A percentile compares a stretch with the other conserved stretches of the same genome.
Conservation (phyloP, 1,140 invertebrate genomes). For the Diachasma alloeum region DNA sequence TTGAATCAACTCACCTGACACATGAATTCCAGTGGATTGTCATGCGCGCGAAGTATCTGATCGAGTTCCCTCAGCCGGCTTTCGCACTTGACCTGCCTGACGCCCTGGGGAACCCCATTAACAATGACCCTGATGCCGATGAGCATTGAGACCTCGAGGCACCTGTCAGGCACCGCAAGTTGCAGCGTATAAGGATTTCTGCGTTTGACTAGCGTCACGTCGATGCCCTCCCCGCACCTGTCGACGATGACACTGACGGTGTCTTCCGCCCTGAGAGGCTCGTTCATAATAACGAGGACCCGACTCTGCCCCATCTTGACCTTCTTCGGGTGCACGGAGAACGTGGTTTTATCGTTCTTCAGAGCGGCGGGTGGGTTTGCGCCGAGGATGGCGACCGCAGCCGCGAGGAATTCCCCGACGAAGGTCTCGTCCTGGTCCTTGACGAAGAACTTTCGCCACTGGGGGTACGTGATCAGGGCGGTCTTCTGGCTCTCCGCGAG, state of each 20-base stretch:
- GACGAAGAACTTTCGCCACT: conserved; percentile 80
- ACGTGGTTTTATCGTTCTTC: conserved; percentile 71
- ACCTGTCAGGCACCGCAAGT: conserved; percentile 79
- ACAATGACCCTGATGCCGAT: conserved; percentile 81
- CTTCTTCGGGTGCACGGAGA: conserved; percentile 82
- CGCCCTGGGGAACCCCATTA: conserved; percentile 79
- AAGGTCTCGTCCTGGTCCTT: conserved; percentile 83
- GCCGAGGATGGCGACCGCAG: conserved; percentile 78
- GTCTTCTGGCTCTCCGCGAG: conserved; percentile 70
- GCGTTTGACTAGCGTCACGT: conserved; percentile 76
- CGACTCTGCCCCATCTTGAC: conserved; percentile 84
- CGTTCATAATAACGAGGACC: conserved; percentile 79
- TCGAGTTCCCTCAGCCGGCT: conserved; percentile 83
- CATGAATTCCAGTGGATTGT: conserved; percentile 86
- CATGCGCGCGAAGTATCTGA: conserved; percentile 77
- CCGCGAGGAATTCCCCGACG: conserved; percentile 80
- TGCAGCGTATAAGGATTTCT: conserved; percentile 84
- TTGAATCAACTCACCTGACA: conserved; percentile 72
- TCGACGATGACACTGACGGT: conserved; percentile 78
- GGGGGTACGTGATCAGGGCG: conserved; percentile 75
- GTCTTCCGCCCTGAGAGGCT: conserved; percentile 78
- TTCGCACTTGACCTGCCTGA: conserved; percentile 84
- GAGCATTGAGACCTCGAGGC: conserved; percentile 82
- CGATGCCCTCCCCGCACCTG: conserved; percentile 79
- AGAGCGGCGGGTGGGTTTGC: conserved; percentile 66